phyloP scores from a whole-genome alignment of 2,797 vertebrate genomes.

The Coccyzus lansbergi region DNA sequence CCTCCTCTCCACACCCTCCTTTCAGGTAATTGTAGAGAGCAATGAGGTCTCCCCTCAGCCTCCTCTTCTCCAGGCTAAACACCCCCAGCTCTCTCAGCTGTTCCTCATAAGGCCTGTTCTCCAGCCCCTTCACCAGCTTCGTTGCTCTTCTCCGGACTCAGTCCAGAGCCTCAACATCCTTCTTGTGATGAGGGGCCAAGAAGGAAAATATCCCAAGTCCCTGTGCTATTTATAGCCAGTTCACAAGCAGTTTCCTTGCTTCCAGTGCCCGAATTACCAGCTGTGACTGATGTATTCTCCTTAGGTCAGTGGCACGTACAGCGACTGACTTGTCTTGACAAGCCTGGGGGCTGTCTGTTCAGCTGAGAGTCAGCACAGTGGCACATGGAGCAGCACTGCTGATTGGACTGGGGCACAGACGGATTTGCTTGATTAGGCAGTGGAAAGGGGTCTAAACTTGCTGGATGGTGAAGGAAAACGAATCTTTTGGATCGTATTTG shows the following conservation, averaged over 20 bases:
- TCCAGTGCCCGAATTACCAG: neutral
- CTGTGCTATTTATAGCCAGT: neutral
- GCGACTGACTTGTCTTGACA: neutral
- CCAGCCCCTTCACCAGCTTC: too few species aligned
- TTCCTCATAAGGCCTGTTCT: too few species aligned
- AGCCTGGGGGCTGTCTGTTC: neutral
- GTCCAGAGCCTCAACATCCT: too few species aligned
- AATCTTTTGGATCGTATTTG: neutral
- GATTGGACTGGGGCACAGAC: neutral
- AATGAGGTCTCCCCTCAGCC: too few species aligned
- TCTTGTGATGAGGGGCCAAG: too few species aligned
- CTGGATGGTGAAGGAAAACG: neutral
- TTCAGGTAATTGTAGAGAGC: too few species aligned
- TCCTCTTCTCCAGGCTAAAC: too few species aligned
- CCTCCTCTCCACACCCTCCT: too few species aligned
- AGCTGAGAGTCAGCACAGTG: neutral
- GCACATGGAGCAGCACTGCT: neutral
- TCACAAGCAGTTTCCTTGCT: neutral
- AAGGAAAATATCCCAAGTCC: neutral
- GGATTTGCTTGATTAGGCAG: rapidly evolving
- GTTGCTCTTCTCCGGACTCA: too few species aligned
- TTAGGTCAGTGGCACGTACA: neutral
- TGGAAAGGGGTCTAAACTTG: neutral
- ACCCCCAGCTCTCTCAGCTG: too few species aligned
- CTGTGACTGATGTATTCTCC: neutral